A percentile compares a stretch with the other conserved stretches of the same genome.
Evolutionary conservation across 2,797 vertebrate genomes (phyloP).

Genomic region (Sebastes minor): DNA sequence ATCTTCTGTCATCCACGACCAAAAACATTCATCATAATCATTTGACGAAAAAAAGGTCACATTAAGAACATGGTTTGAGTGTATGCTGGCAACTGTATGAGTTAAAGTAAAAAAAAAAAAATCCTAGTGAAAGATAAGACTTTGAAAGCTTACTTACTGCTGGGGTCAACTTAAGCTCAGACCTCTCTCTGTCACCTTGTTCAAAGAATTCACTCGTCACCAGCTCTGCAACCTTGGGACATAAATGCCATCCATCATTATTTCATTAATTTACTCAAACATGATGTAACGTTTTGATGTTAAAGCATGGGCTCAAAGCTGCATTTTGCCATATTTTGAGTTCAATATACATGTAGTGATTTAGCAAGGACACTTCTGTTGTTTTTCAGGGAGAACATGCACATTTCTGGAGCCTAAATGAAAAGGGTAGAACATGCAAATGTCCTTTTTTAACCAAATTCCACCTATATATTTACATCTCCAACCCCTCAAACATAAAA

Average conservation of each 20-base stretch:
- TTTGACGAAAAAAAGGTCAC: background rate
- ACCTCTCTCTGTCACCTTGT: constrained; percentile 85
- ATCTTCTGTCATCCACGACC: constrained; percentile 1
- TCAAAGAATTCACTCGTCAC: constrained; percentile 89
- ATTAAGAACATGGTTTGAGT: background rate
- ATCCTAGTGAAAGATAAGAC: background rate
- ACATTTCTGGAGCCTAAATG: background rate
- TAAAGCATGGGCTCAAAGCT: background rate
- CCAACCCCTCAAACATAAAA: background rate
- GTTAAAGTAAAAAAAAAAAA: background rate
- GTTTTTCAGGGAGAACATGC: background rate
- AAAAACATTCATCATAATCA: background rate
- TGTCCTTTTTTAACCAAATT: background rate
- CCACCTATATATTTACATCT: background rate
- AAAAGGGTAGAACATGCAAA: background rate
- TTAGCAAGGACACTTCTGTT: background rate
- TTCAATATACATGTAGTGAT: background rate
- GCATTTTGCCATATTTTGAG: background rate
- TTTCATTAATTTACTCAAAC: background rate
- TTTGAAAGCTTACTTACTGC: constrained; percentile 69
- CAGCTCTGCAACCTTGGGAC: constrained; percentile 82
- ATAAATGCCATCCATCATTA: constrained; percentile 12
- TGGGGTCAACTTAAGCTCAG: constrained; percentile 85
- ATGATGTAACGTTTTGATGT: background rate
- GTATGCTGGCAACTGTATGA: background rate